Evolutionary conservation across 2,113 vertebrate genomes (phyloP).

Genomic region (Catharus fuscescens): DNA sequence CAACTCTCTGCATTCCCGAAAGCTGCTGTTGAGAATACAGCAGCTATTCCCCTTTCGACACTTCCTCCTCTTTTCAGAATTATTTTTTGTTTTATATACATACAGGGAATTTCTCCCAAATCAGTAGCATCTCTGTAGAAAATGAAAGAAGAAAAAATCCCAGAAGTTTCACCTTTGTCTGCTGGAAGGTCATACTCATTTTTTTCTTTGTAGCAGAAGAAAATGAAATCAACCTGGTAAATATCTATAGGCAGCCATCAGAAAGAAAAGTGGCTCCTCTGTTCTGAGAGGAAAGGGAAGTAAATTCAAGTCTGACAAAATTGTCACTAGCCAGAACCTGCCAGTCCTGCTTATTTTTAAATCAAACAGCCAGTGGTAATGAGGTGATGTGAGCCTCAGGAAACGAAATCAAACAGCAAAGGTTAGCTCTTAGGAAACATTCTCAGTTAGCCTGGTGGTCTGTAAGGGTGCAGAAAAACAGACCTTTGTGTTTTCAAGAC

Average conservation of each 20-base stretch:
- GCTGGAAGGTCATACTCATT: slow-evolving; percentile 32
- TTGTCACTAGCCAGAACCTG: slow-evolving; percentile 35
- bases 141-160: background rate
- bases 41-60: background rate
- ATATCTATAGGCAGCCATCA: slow-evolving; percentile 35
- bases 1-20: background rate
- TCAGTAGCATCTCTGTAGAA: background rate
- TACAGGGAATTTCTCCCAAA: background rate
- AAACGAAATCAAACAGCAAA: slow-evolving; percentile 38
- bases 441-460: background rate
- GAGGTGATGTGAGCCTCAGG: slow-evolving; percentile 20
- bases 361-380: slow-evolving; percentile 5
- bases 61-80: background rate
- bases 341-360: slow-evolving; percentile 46
- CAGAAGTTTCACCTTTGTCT: slow-evolving; percentile 25
- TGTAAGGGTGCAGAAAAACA: background rate
- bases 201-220: slow-evolving; percentile 18
- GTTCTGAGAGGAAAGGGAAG: slow-evolving; percentile 26
- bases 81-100: background rate
- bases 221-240: slow-evolving; percentile 55
- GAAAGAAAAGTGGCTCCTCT: slow-evolving; percentile 52
- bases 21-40: background rate
- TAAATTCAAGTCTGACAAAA: slow-evolving; percentile 41
- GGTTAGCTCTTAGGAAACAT: slow-evolving; percentile 5
- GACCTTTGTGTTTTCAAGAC: slow-evolving; percentile 3